phyloP scores from a whole-genome alignment of 1,140 invertebrate species.

The Sipha flava region DNA sequence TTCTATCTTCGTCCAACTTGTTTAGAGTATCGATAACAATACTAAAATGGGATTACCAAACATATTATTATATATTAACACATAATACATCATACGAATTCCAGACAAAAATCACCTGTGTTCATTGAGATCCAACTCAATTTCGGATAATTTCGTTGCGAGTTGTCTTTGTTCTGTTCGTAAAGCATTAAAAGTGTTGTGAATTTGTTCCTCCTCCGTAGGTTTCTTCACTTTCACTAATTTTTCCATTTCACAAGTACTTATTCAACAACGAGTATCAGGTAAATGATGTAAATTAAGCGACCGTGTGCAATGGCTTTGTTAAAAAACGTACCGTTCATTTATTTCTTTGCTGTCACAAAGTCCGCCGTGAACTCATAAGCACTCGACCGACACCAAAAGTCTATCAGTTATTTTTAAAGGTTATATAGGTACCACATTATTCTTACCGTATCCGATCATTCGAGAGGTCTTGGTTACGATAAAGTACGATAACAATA shows the following conservation, averaged over 20 bases:
- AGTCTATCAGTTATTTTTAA: background rate
- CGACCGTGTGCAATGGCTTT: no score
- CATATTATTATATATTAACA: background rate
- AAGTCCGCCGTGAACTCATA: no score
- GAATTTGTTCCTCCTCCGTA: constrained; percentile 59
- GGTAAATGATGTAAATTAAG: no score
- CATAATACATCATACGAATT: background rate
- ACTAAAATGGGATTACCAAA: constrained; percentile 51
- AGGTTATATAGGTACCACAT: background rate
- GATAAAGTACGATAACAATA: no score
- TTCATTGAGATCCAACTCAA: constrained; percentile 88
- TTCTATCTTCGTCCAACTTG: constrained; percentile 71
- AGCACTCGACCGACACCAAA: no score
- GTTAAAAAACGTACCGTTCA: no score
- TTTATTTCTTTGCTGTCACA: no score
- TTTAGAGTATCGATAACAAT: constrained; percentile 90
- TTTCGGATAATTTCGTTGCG: constrained; percentile 77
- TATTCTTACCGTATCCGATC: background rate
- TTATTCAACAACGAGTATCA: background rate
- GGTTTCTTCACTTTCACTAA: constrained; percentile 11
- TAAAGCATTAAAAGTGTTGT: constrained; percentile 75
- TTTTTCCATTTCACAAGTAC: background rate
- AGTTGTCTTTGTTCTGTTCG: constrained; percentile 77
- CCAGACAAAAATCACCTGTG: constrained; percentile 80
- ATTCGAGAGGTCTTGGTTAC: no score